Base-by-base conservation (phyloP, 2,797 vertebrate species). In the Eulemur albifrons region DNA sequence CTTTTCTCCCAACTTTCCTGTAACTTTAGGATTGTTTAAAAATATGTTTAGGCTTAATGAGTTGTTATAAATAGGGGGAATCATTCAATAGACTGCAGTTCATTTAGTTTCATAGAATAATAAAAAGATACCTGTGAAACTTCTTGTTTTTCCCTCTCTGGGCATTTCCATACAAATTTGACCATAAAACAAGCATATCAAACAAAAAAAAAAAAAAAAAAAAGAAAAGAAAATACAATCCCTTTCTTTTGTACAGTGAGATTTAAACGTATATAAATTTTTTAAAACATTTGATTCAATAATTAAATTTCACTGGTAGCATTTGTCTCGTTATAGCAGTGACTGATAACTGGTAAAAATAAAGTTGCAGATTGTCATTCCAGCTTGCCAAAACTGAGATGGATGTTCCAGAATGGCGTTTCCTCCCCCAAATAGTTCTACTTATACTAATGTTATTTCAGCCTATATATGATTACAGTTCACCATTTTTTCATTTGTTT, bases 301-400 rank as follows among this genome's bases (percentile, higher is more conserved):
- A 69, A 77, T 86, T 82, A 70, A 79, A 43, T 67, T 75, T 84
- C 40, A 65, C 57, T 43, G 52, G 69, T 32, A 96, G 23, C n/a
- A 76, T 82, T 91, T 86, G 69, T 63, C 48, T 95, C 61, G 73
- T 73, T 89, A 59, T 48, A 48, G 25, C 21, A 70, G 57, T 72
- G 79, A 94, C 38, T 93, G 75, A 93, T 65, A 77, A 79, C 30
- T 82, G 77, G 13, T 93, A 69, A 96, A 96, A 96, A 88, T 57
- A 50, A 91, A 83, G 45, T 48, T 93, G n/a, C 77, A 94, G 94
- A 65, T 59, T 96, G 92, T 84, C 85, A 81, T 93, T 92, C 30
- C 54, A 45, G 50, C 77, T 89, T 95, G 85, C 54, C 93, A 97
- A 83, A 32, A 15, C 63, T 25, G 25, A 88, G 76, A 93, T 17